These are phyloP conservation scores for Pseudochirops corinnae DNA, from an alignment of 2,797 vertebrate species.

Conservation along the genomic window DNA sequence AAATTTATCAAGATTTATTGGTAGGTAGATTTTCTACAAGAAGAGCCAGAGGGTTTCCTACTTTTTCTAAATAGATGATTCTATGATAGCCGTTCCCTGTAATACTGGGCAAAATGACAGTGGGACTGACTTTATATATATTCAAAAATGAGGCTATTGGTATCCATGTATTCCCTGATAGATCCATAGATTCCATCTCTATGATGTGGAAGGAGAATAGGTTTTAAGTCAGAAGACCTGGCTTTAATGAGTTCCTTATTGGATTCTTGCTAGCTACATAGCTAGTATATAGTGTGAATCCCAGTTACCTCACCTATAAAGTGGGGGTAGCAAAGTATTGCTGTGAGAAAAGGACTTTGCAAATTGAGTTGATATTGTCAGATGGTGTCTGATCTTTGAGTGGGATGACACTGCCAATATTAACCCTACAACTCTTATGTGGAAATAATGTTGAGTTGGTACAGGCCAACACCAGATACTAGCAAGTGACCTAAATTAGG, in stretches of 20 bases:
- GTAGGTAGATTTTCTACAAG: not conserved
- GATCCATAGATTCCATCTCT: not conserved
- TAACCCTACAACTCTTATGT: not conserved
- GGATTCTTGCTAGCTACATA: not conserved
- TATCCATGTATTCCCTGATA: not conserved
- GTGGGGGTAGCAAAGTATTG: not conserved
- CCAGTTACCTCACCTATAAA: constrained; percentile 45
- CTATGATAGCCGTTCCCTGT: not conserved
- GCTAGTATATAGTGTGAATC: not conserved
- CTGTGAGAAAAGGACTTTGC: not conserved
- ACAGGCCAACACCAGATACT: not conserved
- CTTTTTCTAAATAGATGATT: constrained; percentile 48
- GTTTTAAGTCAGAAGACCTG: constrained; percentile 3
- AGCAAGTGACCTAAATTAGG: not conserved
- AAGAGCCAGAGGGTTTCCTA: constrained; percentile 63
- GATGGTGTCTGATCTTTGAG: not conserved
- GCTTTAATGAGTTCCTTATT: not conserved
- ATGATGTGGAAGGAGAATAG: not conserved
- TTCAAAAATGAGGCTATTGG: not conserved
- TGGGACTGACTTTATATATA: not conserved
- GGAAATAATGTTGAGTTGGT: not conserved
- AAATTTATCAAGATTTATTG: not conserved
- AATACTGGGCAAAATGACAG: constrained; percentile 31
- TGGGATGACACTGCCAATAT: not conserved
- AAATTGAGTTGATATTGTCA: not conserved